These are phyloP conservation scores for Drosophila meridiana DNA, from an alignment of 2,888 invertebrate genomes.

Conservation along the genomic window DNA sequence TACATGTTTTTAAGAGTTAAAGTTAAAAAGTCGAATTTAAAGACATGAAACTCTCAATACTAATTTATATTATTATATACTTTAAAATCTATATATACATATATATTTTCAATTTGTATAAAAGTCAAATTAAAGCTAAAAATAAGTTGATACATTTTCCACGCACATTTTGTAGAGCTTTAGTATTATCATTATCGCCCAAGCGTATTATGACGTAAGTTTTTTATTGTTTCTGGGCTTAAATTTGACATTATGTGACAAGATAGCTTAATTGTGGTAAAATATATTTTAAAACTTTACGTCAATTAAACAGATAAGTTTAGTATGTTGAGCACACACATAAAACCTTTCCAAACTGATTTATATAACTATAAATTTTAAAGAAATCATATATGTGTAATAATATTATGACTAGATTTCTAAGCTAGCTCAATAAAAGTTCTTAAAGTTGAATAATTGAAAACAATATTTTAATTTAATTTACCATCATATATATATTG, in stretches of 20 bases:
- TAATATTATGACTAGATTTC: background rate
- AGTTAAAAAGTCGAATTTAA: no score
- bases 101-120: background rate
- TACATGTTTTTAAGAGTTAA: background rate
- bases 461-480: background rate
- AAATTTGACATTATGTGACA: constrained; percentile 9
- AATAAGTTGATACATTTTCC: background rate
- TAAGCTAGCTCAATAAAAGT: background rate
- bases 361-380: background rate
- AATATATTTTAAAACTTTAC: constrained; percentile 8
- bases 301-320: background rate
- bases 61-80: no score
- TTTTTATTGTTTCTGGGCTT: constrained; percentile 4
- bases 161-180: background rate
- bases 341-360: no score
- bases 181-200: background rate
- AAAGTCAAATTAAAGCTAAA: background rate
- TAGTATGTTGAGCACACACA: background rate
- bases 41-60: no score
- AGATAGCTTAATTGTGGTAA: constrained; percentile 2
- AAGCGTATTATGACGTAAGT: constrained; percentile 14
- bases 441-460: background rate
- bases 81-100: no score
- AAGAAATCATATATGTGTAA: background rate
- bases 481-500: background rate